Conservation (phyloP, 2,113 vertebrate species). For the Marmota flaviventris region DNA sequence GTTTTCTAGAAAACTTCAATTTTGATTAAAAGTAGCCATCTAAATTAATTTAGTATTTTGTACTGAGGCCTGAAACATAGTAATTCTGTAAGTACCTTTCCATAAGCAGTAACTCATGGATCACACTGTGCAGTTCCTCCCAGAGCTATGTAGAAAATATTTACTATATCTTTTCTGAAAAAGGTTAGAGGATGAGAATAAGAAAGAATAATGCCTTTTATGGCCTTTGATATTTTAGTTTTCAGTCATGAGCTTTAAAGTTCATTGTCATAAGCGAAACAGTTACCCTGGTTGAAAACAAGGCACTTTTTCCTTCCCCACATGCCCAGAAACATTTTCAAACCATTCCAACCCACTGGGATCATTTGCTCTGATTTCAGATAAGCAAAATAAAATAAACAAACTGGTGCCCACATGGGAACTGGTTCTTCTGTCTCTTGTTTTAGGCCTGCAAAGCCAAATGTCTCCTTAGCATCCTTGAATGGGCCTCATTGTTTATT, state of each 20-base stretch:
- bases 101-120: neutral
- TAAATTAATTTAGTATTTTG: neutral
- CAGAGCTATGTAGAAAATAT: neutral
- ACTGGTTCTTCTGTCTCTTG: constrained; percentile 67
- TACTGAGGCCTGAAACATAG: neutral
- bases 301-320: neutral
- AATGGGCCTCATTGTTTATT: constrained; percentile 79
- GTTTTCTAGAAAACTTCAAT: constrained; percentile 48
- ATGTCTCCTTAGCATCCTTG: constrained; percentile 55
- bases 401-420: constrained; percentile 41
- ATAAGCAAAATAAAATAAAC: constrained; percentile 79
- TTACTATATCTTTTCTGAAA: neutral
- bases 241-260: constrained; percentile 40
- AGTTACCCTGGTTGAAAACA: constrained; percentile 2
- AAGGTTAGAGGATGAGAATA: neutral
- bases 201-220: neutral
- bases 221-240: neutral
- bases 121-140: neutral
- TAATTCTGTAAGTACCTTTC: neutral
- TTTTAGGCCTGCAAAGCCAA: constrained; percentile 56
- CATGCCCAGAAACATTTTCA: constrained; percentile 39
- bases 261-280: neutral
- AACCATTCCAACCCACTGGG: constrained; percentile 53
- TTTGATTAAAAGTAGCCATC: neutral
- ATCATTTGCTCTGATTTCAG: constrained; percentile 75